A percentile compares a stretch with the other conserved stretches of the same genome.
phyloP scores from a whole-genome alignment of 1,140 invertebrate genomes.

The Oreohelix idahoensis region DNA sequence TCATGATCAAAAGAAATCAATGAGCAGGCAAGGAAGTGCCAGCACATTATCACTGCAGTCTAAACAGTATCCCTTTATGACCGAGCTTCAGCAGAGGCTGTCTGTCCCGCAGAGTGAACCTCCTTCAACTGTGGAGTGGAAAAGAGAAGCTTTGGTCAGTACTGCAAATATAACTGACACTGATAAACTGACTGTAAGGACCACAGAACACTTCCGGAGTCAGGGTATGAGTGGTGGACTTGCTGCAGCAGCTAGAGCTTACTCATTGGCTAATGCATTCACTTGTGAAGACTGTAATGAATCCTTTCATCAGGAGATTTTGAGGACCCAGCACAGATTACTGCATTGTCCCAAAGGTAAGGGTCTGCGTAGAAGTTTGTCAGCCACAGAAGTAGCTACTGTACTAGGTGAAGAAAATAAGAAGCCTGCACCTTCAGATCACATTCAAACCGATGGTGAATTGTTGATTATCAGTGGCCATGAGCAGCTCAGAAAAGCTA shows the following conservation, averaged over 20 bases:
- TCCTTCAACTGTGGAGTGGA: not conserved
- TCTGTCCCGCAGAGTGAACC: constrained; percentile 15
- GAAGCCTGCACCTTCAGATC: not conserved
- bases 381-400: not conserved
- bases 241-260: constrained; percentile 28
- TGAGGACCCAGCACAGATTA: constrained; percentile 1
- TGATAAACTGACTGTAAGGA: constrained; percentile 16
- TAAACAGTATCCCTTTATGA: constrained; percentile 21
- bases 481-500: constrained; percentile 26
- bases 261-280: not conserved
- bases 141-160: not conserved
- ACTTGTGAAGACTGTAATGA: constrained; percentile 31
- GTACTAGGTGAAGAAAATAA: not conserved
- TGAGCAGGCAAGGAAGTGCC: constrained; percentile 17
- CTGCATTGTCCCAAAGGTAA: constrained; percentile 15
- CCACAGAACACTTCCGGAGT: constrained; percentile 30
- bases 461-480: not conserved
- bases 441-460: not conserved
- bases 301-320: not conserved
- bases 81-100: constrained; percentile 25
- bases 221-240: constrained; percentile 32
- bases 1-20: constrained; percentile 32
- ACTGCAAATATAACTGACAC: not conserved
- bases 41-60: not conserved
- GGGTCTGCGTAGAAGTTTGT: constrained; percentile 32